Base-by-base conservation (phyloP, 2,797 vertebrate genomes). In the Labeo calbasu region DNA sequence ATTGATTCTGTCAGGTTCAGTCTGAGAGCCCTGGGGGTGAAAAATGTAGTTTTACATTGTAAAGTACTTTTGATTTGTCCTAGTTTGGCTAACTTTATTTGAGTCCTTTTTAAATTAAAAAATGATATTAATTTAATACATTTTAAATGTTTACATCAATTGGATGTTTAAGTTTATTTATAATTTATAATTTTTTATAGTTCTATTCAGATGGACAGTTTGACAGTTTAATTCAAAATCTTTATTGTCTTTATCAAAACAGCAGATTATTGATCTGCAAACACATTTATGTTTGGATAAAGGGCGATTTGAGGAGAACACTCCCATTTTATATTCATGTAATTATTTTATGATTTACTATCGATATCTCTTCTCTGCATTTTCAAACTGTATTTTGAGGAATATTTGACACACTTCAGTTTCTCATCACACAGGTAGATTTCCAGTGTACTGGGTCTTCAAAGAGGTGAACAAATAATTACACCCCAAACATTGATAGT, bases 381-480 rank as follows among this genome's bases (percentile, higher is more conserved):
- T 32, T 32, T 32, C 28, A 32, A 32, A 32, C 28, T 32, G 28
- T 32, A 32, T 32, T 32, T 32, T 32, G 28, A 2, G 28, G 28
- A 32, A 32, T 32, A 32, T 32, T 32, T 32, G 3, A 32, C 28
- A 32, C 28, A 32, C 28, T 32, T 32, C 28, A 32, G 28, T 32
- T 32, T 32, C 28, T 32, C 28, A 32, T 32, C 28, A 32, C 28
- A 32, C 28, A 32, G 28, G 28, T 32, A 32, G 28, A 2, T 23
- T 69, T 3, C 93, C 92, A 0, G 84, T 90, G 80, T 51, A 91
- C 51, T 95, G 93, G 94, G 92, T 94, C 65, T 94, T 95, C 51
- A 90, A 90, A 89, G 92, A 92, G 91, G 93, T 93, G 81, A 66
- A 77, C 68, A 79, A 28, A 19, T 69, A 4, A 36, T 23, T 59